phyloP scores from a whole-genome alignment of 2,797 vertebrate species.

The Phyllotis vaccarum region DNA sequence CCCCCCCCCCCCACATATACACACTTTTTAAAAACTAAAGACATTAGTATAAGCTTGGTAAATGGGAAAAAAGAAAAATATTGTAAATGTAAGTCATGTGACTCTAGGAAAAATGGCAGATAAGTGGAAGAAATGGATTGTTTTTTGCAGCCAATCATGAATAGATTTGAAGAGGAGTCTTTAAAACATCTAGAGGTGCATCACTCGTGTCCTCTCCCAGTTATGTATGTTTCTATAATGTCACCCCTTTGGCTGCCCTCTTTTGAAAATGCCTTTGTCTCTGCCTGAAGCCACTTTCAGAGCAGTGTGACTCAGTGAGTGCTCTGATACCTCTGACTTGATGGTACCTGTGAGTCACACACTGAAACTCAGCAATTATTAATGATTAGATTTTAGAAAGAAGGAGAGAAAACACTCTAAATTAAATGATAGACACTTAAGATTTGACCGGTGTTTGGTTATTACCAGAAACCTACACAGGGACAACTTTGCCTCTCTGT shows the following conservation, averaged over 20 bases:
- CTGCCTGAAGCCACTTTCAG: not conserved
- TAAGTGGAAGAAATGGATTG: not conserved
- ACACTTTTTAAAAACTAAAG: not conserved
- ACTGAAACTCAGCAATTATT: not conserved
- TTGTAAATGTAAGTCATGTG: not conserved
- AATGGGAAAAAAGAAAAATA: not conserved
- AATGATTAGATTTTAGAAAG: not conserved
- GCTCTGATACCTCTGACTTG: not conserved
- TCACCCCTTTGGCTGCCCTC: not conserved
- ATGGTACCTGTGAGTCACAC: not conserved
- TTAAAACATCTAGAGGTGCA: not conserved
- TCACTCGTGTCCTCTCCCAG: not conserved
- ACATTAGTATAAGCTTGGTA: not conserved
- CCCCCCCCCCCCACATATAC: not conserved
- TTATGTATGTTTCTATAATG: not conserved
- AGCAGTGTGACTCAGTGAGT: not conserved
- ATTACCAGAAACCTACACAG: not conserved
- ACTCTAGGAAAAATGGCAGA: not conserved
- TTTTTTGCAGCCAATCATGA: not conserved
- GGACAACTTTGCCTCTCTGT: not conserved
- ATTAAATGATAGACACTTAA: not conserved
- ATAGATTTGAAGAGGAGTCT: not conserved
- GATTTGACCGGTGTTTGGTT: not conserved
- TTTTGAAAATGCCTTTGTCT: not conserved
- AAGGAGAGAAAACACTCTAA: not conserved